Base-by-base conservation (phyloP, 2,113 vertebrate genomes). In the Microcebus tavaratra region DNA sequence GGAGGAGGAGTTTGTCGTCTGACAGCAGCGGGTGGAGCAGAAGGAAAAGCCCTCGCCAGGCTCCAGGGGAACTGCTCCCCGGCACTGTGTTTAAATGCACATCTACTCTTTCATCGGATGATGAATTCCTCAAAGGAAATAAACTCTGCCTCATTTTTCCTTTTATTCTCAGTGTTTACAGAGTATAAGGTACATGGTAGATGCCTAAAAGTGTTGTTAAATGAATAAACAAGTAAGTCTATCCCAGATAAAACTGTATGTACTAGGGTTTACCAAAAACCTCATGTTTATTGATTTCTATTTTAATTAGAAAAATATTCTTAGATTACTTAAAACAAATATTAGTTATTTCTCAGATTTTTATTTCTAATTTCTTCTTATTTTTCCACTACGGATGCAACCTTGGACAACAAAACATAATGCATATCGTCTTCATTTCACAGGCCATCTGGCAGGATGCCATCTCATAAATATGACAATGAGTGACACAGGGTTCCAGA, bases 351-450 rank as follows among this genome's bases (percentile, higher is more conserved):
- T 85, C 23, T 88, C 59, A 36, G 42, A 27, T 29, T 88, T 79
- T 79, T 13, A 29, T 61, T 81, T n/a, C 68, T 42, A 36, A 83
- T 53, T 82, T 78, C 65, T 96, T 94, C 18, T 86, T 78, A 70
- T 13, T 65, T 21, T 59, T 45, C 45, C 11, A 73, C 23, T 53
- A 65, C 42, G 67, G 57, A 80, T 6, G 10, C 42, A 72, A 90
- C 88, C 5, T 8, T 53, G 10, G 23, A 81, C 45, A 83, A 31
- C 63, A 79, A 94, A 92, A 84, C 61, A 31, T 55, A 21, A 21
- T 88, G 86, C 76, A 61, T 75, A 42, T 78, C 90, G 90, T 93
- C 81, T 92, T 48, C n/a, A 18, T 83, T n/a, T 93, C 90, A 55
- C 57, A 93, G 61, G 12, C 42, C 76, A 70, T 57, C 79, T 89